Evolutionary conservation across 1,140 invertebrate genomes (phyloP).

Genomic region (Drosophila murphyi): DNA sequence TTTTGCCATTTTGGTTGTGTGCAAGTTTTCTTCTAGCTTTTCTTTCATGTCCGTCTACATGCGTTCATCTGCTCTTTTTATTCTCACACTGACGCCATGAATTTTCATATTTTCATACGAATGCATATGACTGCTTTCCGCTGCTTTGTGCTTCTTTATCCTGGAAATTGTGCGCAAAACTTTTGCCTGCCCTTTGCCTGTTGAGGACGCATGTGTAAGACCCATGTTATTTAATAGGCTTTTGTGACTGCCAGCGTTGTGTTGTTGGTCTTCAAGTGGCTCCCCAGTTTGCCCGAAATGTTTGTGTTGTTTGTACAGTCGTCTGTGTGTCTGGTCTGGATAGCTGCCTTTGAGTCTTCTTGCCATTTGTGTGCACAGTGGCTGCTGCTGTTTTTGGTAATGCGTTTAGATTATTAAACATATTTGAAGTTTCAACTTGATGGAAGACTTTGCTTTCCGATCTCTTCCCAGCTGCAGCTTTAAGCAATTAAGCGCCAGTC

Average conservation of each 20-base stretch:
- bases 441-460: conserved; percentile 1
- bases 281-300: conserved; percentile 1
- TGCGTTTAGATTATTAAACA: conserved; percentile 82
- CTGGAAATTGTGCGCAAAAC: conserved; percentile 72
- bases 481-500: conserved; percentile 47
- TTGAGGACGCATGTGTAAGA: conserved; percentile 67
- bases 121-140: conserved; percentile 46
- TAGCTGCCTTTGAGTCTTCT: conserved; percentile 20
- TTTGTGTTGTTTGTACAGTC: conserved; percentile 8
- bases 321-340: conserved; percentile 1
- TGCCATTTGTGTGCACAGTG: conserved; percentile 53
- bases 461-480: conserved; percentile 17
- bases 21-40: conserved; percentile 42
- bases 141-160: conserved; percentile 48
- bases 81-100: conserved; percentile 47
- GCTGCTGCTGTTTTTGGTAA: conserved; percentile 62
- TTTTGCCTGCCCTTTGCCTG: conserved; percentile 49
- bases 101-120: conserved; percentile 74
- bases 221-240: conserved; percentile 81
- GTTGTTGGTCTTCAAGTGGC: conserved; percentile 30
- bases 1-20: conserved; percentile 71
- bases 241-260: conserved; percentile 57
- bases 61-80: conserved; percentile 10
- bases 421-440: conserved; percentile 57
- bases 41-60: conserved; percentile 34